A percentile compares a stretch with the other conserved stretches of the same genome.
These are phyloP conservation scores for Selenia dentaria DNA, from an alignment of 2,888 invertebrate species.

Conservation along the genomic window DNA sequence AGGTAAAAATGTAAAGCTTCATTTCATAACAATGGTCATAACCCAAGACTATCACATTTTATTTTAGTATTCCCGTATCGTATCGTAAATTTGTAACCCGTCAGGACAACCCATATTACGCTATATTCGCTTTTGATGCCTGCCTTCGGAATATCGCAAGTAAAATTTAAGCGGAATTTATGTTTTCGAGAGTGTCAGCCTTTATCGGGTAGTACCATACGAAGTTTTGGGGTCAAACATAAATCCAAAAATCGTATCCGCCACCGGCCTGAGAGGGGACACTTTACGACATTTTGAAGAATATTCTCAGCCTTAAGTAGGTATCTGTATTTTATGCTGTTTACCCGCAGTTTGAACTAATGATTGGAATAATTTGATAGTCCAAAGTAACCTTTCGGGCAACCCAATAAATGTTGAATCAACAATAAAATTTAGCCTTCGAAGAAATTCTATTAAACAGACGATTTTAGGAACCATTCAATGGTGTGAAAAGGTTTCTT, in stretches of 20 bases:
- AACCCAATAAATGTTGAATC: neutral
- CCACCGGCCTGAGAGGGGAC: constrained; percentile 43
- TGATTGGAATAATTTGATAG: constrained; percentile 29
- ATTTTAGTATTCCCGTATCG: no score
- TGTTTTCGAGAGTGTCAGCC: constrained; percentile 47
- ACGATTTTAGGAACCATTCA: no score
- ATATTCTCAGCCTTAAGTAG: constrained; percentile 39
- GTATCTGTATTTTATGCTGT: constrained; percentile 33
- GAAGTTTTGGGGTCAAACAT: constrained; percentile 51
- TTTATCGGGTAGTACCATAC: constrained; percentile 51
- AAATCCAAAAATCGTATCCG: constrained; percentile 56
- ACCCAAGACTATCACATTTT: no score
- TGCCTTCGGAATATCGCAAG: constrained; percentile 23
- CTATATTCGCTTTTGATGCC: constrained; percentile 14
- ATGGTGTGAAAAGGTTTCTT: no score
- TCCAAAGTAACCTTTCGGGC: constrained; percentile 23
- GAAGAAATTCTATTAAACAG: no score
- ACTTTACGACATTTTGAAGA: constrained; percentile 51
- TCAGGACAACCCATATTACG: no score
- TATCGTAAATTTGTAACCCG: no score
- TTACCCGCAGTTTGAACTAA: constrained; percentile 22
- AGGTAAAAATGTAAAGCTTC: no score
- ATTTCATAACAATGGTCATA: no score
- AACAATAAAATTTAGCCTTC: no score
- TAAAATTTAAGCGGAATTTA: constrained; percentile 45